These are phyloP conservation scores for Smutsia gigantea DNA, from an alignment of 2,797 vertebrate species.

Conservation along the genomic window DNA sequence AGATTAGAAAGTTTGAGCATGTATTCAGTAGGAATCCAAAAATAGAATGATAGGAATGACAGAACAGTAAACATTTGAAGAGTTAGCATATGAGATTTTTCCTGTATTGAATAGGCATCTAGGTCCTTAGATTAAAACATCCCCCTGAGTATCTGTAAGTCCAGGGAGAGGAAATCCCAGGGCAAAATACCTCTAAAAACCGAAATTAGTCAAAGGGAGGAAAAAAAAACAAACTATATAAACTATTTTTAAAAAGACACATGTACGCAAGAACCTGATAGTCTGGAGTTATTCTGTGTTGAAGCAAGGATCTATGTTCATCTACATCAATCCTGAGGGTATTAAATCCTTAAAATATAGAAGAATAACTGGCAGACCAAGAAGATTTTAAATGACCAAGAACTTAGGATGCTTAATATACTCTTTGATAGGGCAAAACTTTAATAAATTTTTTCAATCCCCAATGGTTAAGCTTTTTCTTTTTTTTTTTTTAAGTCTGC, in stretches of 20 bases:
- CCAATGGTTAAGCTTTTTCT: neutral
- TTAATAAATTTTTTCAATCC: neutral
- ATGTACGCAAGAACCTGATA: neutral
- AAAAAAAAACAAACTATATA: neutral
- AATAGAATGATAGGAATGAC: too few species aligned
- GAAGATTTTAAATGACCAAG: constrained; percentile 18
- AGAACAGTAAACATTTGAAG: too few species aligned
- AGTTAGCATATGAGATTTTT: too few species aligned
- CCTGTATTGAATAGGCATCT: too few species aligned
- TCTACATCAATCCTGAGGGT: neutral
- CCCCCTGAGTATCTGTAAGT: too few species aligned
- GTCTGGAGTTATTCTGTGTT: neutral
- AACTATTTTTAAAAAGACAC: neutral
- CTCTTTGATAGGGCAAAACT: neutral
- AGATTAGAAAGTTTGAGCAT: too few species aligned
- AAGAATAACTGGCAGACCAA: neutral
- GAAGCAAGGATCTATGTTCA: neutral
- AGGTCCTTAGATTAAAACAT: too few species aligned
- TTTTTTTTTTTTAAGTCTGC: neutral
- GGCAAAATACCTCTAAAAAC: too few species aligned
- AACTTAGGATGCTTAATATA: constrained; percentile 1
- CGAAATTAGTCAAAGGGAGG: too few species aligned
- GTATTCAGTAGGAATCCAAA: too few species aligned
- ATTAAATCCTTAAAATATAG: neutral
- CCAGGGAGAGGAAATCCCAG: too few species aligned